phyloP scores from a whole-genome alignment of 1,140 invertebrate species.

The Drusus annulatus region DNA sequence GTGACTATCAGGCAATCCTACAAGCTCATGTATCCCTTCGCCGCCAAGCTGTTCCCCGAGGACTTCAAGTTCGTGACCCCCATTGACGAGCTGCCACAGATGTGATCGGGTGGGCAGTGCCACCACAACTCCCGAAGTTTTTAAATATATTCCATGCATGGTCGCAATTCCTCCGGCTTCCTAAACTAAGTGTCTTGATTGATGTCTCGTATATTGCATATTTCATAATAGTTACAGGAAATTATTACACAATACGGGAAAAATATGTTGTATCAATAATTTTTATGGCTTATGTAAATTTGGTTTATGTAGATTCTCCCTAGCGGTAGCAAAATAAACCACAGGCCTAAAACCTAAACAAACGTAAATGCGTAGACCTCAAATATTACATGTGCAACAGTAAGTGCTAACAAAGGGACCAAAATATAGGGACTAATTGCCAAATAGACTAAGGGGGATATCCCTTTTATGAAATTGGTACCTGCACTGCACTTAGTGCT shows the following conservation, averaged over 20 bases:
- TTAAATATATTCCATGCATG: conserved; percentile 20
- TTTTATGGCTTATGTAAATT: no score
- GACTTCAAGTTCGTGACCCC: conserved; percentile 97
- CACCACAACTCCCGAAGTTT: not conserved
- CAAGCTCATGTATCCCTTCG: conserved; percentile 97
- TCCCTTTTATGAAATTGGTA: no score
- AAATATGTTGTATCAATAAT: no score
- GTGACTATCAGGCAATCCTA: conserved; percentile 99
- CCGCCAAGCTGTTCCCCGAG: conserved; percentile 92
- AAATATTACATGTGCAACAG: no score
- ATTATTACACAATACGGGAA: not conserved
- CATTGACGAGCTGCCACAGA: conserved; percentile 93
- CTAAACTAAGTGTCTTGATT: conserved; percentile 32
- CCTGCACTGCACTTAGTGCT: no score
- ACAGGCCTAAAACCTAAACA: no score
- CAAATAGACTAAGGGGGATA: no score
- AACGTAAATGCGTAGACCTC: no score
- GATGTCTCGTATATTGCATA: not conserved
- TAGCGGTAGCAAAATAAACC: no score
- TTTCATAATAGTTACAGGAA: not conserved
- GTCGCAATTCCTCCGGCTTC: not conserved
- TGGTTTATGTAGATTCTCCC: no score
- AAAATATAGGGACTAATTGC: no score
- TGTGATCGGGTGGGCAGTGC: conserved; percentile 70
- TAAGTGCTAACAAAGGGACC: no score